These are phyloP conservation scores for Sericinus montela DNA, from an alignment of 2,888 invertebrate species.

Conservation along the genomic window DNA sequence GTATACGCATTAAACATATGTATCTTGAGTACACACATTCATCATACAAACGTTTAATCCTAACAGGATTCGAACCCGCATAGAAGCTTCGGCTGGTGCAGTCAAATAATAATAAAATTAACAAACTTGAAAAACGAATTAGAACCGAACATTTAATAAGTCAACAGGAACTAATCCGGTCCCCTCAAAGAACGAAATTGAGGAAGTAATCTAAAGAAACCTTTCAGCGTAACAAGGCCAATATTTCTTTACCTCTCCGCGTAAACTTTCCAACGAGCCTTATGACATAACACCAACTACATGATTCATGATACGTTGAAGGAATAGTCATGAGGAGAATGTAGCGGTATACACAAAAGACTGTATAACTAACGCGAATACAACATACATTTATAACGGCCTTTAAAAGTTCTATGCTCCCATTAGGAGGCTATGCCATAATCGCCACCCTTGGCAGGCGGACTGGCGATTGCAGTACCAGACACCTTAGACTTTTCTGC, in stretches of 20 bases:
- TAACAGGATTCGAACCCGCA: too few relatives aligned
- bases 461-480: too few relatives aligned
- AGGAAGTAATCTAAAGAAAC: conserved; percentile 8
- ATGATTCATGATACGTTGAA: conserved; percentile 15
- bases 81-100: too few relatives aligned
- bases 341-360: neutral
- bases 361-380: too few relatives aligned
- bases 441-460: too few relatives aligned
- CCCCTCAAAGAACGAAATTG: neutral
- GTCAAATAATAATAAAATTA: neutral
- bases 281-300: conserved; percentile 10
- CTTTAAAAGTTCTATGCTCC: too few relatives aligned
- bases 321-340: conserved; percentile 12
- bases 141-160: neutral
- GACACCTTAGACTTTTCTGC: too few relatives aligned
- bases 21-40: too few relatives aligned
- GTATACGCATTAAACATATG: too few relatives aligned
- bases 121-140: neutral
- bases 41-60: too few relatives aligned
- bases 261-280: conserved; percentile 9
- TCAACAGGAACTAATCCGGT: neutral
- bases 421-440: too few relatives aligned
- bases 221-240: conserved; percentile 6
- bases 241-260: conserved; percentile 7
- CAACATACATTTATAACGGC: too few relatives aligned